Evolutionary conservation across 2,113 vertebrate species (phyloP).

Genomic region (Hypanus sabinus): DNA sequence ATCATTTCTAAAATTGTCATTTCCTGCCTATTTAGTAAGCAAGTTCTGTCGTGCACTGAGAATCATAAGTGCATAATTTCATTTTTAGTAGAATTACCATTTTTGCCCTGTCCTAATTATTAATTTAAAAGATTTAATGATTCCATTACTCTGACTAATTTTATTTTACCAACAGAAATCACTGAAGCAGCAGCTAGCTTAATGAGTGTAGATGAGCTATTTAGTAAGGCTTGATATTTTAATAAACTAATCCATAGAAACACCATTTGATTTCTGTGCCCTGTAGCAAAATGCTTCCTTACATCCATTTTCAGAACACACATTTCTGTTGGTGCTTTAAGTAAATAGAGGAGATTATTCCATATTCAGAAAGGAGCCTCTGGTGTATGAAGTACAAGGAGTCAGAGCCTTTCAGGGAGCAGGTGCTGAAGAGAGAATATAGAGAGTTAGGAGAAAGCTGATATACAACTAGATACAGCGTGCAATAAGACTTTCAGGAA

Average conservation of each 20-base stretch:
- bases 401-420: neutral
- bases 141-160: neutral
- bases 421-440: too few species aligned
- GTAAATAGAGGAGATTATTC: neutral
- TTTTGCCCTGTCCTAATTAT: neutral
- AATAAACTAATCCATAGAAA: neutral
- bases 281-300: neutral
- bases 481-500: too few species aligned
- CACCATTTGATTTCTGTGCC: neutral
- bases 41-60: neutral
- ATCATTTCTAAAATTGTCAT: neutral
- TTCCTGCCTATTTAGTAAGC: neutral
- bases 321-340: neutral
- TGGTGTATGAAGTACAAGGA: neutral
- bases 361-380: neutral
- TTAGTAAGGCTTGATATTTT: constrained; percentile 20
- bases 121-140: neutral
- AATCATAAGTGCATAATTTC: neutral
- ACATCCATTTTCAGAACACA: neutral
- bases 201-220: neutral
- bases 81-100: too few species aligned
- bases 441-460: too few species aligned
- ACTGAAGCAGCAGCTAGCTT: neutral
- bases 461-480: too few species aligned
- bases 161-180: neutral